These are phyloP conservation scores for Agelas oroides DNA, from an alignment of 37 sponge, comb jelly and placozoan genomes.

Conservation along the genomic window DNA sequence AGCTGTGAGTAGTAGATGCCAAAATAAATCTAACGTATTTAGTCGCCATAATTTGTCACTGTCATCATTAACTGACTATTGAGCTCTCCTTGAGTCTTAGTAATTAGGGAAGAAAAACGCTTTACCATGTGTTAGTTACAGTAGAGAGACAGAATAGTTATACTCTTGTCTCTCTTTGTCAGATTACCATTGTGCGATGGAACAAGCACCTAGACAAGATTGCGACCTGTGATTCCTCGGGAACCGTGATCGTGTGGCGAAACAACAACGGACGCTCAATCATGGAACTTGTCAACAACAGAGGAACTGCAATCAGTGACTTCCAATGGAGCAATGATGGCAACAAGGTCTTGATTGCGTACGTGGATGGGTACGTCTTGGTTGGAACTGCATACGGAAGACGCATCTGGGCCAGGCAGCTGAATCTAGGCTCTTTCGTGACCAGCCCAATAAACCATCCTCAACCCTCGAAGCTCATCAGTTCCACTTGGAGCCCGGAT, in stretches of 20 bases:
- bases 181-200: constrained; percentile 93
- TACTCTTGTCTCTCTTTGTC: too few relatives aligned
- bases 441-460: constrained; percentile 69
- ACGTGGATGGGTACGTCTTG: constrained; percentile 90
- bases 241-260: constrained; percentile 91
- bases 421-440: constrained; percentile 90
- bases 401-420: constrained; percentile 87
- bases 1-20: too few relatives aligned
- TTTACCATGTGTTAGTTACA: too few relatives aligned
- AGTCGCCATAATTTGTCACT: too few relatives aligned
- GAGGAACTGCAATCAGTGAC: constrained; percentile 84
- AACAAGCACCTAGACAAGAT: constrained; percentile 88
- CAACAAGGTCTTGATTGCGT: constrained; percentile 85
- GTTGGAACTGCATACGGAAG: constrained; percentile 91
- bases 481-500: constrained; percentile 92
- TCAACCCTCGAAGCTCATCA: constrained; percentile 65
- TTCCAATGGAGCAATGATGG: constrained; percentile 95
- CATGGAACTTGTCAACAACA: constrained; percentile 94
- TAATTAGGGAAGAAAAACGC: too few relatives aligned
- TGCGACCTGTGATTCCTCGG: constrained; percentile 89
- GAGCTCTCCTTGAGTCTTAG: too few relatives aligned
- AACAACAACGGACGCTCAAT: constrained; percentile 90
- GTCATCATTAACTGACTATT: too few relatives aligned
- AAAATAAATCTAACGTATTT: too few relatives aligned
- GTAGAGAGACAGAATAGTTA: too few relatives aligned